Conservation (phyloP, 1,140 invertebrate genomes). For the Bradysia coprophila region DNA sequence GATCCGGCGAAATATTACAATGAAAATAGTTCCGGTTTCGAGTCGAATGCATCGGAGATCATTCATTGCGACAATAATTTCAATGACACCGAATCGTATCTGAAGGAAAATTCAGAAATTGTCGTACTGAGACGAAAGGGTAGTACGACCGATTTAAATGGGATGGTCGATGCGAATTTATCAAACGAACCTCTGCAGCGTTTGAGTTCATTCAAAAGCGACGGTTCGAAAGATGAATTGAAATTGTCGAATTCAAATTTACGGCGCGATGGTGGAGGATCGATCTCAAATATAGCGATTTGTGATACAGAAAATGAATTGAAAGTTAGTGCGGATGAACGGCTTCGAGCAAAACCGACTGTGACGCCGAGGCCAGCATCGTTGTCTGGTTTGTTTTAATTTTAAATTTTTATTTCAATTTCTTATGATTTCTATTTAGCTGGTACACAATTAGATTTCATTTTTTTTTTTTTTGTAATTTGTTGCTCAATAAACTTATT, state of each 20-base stretch:
- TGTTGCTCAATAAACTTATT: too few relatives aligned
- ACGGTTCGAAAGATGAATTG: neutral
- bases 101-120: slow-evolving; percentile 22
- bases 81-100: slow-evolving; percentile 7
- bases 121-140: slow-evolving; percentile 20
- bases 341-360: slow-evolving; percentile 13
- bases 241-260: neutral
- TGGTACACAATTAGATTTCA: too few relatives aligned
- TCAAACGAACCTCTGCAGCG: neutral
- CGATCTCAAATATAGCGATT: neutral
- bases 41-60: slow-evolving; percentile 19
- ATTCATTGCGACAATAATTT: slow-evolving; percentile 8
- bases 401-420: slow-evolving; percentile 8
- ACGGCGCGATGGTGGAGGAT: too few relatives aligned
- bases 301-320: neutral
- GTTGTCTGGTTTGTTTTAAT: slow-evolving; percentile 22
- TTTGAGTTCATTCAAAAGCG: slow-evolving; percentile 5
- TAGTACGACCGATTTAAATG: slow-evolving; percentile 8
- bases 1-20: slow-evolving; percentile 22
- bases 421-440: slow-evolving; percentile 5
- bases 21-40: slow-evolving; percentile 19
- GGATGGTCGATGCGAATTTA: neutral
- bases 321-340: too few relatives aligned
- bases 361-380: slow-evolving; percentile 23
- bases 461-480: too few relatives aligned